Evolutionary conservation across 2,888 invertebrate genomes (phyloP).

Genomic region (Ornithoptera alexandrae): DNA sequence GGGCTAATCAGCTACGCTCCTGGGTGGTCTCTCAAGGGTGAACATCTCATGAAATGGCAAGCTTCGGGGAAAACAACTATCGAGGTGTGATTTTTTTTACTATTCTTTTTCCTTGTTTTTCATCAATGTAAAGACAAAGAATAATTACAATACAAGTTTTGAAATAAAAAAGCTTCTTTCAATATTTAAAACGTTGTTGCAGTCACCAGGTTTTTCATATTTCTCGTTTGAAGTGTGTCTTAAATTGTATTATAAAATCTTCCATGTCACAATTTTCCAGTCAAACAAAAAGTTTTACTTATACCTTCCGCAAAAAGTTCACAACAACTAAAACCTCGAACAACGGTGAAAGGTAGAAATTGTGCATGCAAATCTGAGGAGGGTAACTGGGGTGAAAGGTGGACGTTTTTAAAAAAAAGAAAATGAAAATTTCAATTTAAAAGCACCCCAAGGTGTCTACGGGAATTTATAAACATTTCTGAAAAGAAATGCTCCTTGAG

Average conservation of each 20-base stretch:
- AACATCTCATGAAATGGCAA: slow-evolving; percentile 82
- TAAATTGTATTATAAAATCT: slow-evolving; percentile 7
- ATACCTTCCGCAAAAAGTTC: slow-evolving; percentile 25
- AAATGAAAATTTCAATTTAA: slow-evolving; percentile 76
- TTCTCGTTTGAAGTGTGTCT: neutral
- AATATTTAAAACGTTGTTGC: too few relatives aligned
- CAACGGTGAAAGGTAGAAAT: slow-evolving; percentile 46
- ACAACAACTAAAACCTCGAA: slow-evolving; percentile 29
- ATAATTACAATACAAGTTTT: too few relatives aligned
- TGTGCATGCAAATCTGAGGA: slow-evolving; percentile 63
- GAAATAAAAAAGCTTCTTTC: too few relatives aligned
- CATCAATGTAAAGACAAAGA: too few relatives aligned
- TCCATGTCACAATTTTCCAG: slow-evolving; percentile 10
- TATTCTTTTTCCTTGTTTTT: neutral
- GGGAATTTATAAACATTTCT: slow-evolving; percentile 29
- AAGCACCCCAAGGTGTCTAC: slow-evolving; percentile 65
- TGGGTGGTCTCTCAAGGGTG: slow-evolving; percentile 81
- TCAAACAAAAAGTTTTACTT: slow-evolving; percentile 21
- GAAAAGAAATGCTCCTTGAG: slow-evolving; percentile 13
- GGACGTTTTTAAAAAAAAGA: slow-evolving; percentile 60
- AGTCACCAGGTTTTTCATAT: neutral
- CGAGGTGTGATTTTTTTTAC: slow-evolving; percentile 60
- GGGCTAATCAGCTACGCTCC: slow-evolving; percentile 82
- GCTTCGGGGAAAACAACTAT: slow-evolving; percentile 80
- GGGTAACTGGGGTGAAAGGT: slow-evolving; percentile 43